Evolutionary conservation across 2,888 invertebrate species (phyloP), one percentile per base, ranked within the genome.

Genomic region (Plutella xylostella): DNA sequence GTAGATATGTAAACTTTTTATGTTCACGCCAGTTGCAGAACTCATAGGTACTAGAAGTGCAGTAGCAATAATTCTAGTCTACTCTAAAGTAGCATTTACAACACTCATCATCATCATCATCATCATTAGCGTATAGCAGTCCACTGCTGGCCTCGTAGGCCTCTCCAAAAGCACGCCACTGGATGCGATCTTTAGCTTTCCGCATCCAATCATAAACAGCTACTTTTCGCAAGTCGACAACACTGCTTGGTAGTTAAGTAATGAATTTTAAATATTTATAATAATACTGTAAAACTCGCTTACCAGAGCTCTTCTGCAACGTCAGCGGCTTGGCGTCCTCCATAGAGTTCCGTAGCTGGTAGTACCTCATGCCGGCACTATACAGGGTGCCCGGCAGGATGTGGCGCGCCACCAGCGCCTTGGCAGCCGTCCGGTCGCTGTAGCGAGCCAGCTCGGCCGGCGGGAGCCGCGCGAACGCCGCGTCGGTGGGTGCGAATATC

Each of bases 351-450:
- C 90, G 87, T 33, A 93, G 90, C 76, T 94, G 93, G 73, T 93
- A 94, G 77, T 92, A 94, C 56, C 93, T 85, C 92, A 94, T 93
- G 43, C 94, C 94, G 3, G 92, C 92, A 42, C 92, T 92, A 82
- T 92, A 94, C 3, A 94, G 78, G 0, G 93, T 92, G 38, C 92
- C 92, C 3, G 92, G 88, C 47, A 91, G 85, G 45, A 93, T 84
- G 68, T 94, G 94, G 43, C 90, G 86, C 60, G 92, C 88, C 37
- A 93, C 90, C 39, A 94, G 85, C 44, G 91, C 89, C 51, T 89
- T 88, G 6, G 94, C 91, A 0, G 86, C 85, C 11, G 87, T 86
- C 63, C 87, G 86, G 31, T 88, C 88, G n/a, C 87, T 74, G 38
- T 87, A 86, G 50, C 85, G 83, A 33, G 87, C 80, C 17, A 90